Conservation (phyloP, 2,888 invertebrate species). For the Lasioglossum figueresi region DNA sequence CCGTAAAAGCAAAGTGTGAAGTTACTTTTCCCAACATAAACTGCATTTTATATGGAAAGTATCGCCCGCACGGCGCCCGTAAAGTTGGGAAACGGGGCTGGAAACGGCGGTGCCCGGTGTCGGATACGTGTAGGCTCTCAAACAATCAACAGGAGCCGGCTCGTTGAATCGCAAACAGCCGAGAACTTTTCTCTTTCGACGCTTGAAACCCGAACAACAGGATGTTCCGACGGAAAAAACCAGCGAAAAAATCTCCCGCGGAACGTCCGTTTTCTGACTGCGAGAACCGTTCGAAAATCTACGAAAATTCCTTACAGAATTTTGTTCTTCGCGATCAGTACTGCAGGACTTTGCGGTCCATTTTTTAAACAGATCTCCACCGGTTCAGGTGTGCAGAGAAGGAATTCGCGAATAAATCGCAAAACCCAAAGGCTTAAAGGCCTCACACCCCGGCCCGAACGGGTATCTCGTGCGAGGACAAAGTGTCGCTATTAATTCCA, state of each 20-base stretch:
- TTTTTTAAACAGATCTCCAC: too few relatives aligned
- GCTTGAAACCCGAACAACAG: neutral
- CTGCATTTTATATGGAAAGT: constrained; percentile 17
- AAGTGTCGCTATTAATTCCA: constrained; percentile 4
- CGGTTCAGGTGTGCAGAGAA: too few relatives aligned
- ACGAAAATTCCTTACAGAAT: neutral
- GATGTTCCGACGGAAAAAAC: neutral
- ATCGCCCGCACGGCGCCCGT: neutral
- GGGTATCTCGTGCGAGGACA: neutral
- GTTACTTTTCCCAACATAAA: constrained; percentile 38
- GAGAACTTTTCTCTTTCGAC: neutral
- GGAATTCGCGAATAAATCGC: neutral
- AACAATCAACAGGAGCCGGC: constrained; percentile 26
- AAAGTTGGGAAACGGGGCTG: neutral
- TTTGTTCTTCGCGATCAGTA: too few relatives aligned
- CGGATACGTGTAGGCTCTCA: constrained; percentile 25
- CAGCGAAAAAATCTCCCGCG: neutral
- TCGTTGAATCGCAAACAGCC: neutral
- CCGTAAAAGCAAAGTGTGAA: constrained; percentile 42
- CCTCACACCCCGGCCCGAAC: neutral
- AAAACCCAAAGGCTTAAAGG: neutral
- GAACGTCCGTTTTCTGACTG: neutral
- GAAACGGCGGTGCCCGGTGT: neutral
- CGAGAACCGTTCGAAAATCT: neutral
- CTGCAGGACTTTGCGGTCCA: too few relatives aligned